Percentiles rank a stretch among this genome's conserved stretches.
phyloP scores from a whole-genome alignment of 2,113 vertebrate species.

The Sterrhoptilus dennistouni region DNA sequence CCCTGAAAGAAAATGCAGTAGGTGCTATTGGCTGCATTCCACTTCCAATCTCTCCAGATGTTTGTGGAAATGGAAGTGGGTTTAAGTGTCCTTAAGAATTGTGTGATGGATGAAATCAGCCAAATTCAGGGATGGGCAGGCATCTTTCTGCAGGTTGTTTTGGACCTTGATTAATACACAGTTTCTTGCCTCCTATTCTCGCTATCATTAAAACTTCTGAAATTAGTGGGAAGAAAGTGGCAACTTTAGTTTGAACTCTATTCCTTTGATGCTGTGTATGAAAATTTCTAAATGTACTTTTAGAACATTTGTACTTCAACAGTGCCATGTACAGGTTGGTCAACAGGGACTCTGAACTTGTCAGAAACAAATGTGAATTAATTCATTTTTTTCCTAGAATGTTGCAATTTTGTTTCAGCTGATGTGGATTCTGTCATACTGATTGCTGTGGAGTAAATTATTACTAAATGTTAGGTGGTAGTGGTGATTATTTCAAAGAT shows the following conservation, averaged over 20 bases:
- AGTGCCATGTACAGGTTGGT: background rate
- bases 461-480: slow-evolving; percentile 15
- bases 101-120: background rate
- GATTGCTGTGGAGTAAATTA: background rate
- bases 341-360: background rate
- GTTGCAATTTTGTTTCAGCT: background rate
- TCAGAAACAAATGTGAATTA: background rate
- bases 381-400: background rate
- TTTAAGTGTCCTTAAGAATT: background rate
- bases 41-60: background rate
- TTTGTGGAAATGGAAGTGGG: background rate
- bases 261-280: background rate
- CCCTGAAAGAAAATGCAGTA: background rate
- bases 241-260: background rate
- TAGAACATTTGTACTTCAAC: background rate
- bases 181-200: background rate
- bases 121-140: background rate
- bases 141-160: background rate
- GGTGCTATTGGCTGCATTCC: background rate
- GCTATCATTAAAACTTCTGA: background rate
- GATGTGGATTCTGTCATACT: background rate
- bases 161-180: background rate
- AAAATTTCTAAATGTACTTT: background rate
- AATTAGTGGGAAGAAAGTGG: background rate
- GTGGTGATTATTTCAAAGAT: slow-evolving; percentile 38